Evolutionary conservation across 2,113 vertebrate species (phyloP).

Genomic region (Hyperoodon ampullatus): DNA sequence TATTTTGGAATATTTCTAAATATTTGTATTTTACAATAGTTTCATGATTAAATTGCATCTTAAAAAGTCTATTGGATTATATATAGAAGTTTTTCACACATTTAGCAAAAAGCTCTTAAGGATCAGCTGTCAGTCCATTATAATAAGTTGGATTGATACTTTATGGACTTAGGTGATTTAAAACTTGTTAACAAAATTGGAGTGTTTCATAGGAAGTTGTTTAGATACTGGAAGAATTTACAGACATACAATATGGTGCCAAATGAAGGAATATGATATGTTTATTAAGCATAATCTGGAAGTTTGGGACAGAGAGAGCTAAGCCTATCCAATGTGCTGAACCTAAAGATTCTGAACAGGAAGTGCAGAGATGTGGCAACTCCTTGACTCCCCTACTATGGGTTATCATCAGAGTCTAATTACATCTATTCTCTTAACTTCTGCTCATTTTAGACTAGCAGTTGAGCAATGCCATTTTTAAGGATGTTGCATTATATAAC

Average conservation of each 20-base stretch:
- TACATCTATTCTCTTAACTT: neutral
- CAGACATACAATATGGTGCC: neutral
- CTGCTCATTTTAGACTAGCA: neutral
- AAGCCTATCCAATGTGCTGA: neutral
- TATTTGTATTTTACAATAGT: neutral
- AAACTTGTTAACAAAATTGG: neutral
- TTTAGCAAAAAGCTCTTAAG: neutral
- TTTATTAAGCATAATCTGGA: neutral
- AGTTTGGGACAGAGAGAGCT: neutral
- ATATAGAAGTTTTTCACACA: neutral
- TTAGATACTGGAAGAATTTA: neutral
- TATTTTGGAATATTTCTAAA: neutral
- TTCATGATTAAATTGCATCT: conserved; percentile 32
- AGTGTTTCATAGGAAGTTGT: neutral
- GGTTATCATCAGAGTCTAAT: neutral
- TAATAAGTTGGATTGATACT: neutral
- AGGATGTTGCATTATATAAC: neutral
- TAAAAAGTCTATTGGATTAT: neutral
- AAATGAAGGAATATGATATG: neutral
- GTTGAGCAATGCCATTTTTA: neutral
- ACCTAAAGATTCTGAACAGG: neutral
- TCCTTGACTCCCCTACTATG: neutral
- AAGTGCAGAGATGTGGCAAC: neutral
- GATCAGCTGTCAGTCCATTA: neutral
- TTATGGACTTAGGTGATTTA: neutral